phyloP scores from a whole-genome alignment of 2,888 invertebrate species.

The Ditula angustiorana region DNA sequence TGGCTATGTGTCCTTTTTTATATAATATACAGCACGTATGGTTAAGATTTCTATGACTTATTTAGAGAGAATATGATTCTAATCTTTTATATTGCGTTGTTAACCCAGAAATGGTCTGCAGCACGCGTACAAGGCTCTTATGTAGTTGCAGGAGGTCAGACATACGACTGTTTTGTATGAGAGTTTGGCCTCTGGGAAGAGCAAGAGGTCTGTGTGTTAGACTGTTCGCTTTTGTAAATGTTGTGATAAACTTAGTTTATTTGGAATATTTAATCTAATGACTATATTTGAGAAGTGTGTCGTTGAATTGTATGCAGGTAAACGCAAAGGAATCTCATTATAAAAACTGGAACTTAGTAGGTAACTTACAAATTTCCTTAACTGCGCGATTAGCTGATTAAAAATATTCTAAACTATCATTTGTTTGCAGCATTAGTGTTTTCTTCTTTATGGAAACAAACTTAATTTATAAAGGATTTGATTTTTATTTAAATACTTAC shows the following conservation, averaged over 20 bases:
- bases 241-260: constrained; percentile 58
- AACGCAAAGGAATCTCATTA: constrained; percentile 34
- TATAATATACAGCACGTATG: constrained; percentile 37
- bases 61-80: constrained; percentile 71
- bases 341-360: constrained; percentile 7
- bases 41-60: constrained; percentile 55
- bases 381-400: neutral
- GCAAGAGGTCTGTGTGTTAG: constrained; percentile 48
- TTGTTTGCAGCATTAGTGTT: neutral
- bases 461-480: neutral
- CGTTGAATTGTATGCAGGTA: constrained; percentile 22
- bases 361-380: neutral
- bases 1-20: constrained; percentile 36
- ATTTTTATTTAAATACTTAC: neutral
- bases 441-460: neutral
- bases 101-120: constrained; percentile 61
- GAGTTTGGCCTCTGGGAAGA: neutral
- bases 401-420: neutral
- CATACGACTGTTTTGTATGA: constrained; percentile 21
- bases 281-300: constrained; percentile 2
- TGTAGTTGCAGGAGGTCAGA: neutral
- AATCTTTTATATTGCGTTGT: constrained; percentile 69
- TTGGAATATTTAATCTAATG: constrained; percentile 26
- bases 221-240: constrained; percentile 64
- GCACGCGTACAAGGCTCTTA: neutral